phyloP scores from a whole-genome alignment of 2,797 vertebrate species.

The Remorina albescens region DNA sequence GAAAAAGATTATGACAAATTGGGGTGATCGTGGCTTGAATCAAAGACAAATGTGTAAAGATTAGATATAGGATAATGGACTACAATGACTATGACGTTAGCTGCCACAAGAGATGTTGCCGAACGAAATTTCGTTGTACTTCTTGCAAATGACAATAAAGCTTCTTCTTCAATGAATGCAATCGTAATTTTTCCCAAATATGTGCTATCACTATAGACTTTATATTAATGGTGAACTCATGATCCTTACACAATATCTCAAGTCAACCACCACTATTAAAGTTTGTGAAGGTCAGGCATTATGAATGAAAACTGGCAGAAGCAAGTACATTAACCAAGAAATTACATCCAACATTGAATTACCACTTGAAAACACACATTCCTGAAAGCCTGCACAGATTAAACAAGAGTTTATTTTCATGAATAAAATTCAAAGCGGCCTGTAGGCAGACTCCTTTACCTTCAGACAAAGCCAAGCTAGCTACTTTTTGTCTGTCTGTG shows the following conservation, averaged over 20 bases:
- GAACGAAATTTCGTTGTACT: no score
- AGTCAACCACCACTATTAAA: no score
- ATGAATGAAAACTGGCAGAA: not conserved
- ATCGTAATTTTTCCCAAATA: not conserved
- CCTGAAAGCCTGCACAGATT: not conserved
- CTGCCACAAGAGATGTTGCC: no score
- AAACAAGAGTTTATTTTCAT: not conserved
- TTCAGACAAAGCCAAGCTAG: not conserved
- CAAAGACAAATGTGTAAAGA: not conserved
- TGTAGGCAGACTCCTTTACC: not conserved
- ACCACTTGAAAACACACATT: not conserved
- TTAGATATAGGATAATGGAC: no score
- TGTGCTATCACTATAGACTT: not conserved
- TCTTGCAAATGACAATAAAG: no score
- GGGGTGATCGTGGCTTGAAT: conserved; percentile 6
- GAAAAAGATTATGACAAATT: conserved; percentile 34
- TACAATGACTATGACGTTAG: no score
- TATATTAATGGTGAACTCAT: not conserved
- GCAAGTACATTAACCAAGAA: not conserved
- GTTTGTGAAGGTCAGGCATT: not conserved
- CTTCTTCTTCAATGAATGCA: no score
- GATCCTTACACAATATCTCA: not conserved
- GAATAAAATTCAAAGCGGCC: not conserved
- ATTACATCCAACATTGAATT: not conserved
- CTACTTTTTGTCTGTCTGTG: no score